These are phyloP conservation scores for Nymphalis c-album DNA, from an alignment of 2,888 invertebrate species.

Conservation along the genomic window DNA sequence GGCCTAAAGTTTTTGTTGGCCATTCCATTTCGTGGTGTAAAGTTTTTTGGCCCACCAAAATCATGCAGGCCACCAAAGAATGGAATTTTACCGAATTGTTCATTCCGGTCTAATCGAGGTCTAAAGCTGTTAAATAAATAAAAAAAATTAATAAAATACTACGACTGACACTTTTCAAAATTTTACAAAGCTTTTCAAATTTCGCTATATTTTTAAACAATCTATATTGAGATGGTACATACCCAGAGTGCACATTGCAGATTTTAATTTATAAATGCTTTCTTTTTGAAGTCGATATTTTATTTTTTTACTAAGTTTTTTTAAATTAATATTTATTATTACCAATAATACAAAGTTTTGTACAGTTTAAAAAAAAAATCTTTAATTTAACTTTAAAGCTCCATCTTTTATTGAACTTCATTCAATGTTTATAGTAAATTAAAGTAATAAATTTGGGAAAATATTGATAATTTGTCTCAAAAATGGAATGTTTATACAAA, in stretches of 20 bases:
- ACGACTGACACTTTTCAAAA: constrained; percentile 9
- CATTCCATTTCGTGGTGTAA: constrained; percentile 71
- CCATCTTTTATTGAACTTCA: no score
- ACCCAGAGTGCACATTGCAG: not conserved
- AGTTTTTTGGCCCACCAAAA: constrained; percentile 77
- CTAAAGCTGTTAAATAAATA: constrained; percentile 70
- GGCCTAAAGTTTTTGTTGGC: constrained; percentile 74
- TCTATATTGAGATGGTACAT: constrained; percentile 1
- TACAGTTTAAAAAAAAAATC: no score
- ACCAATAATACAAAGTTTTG: no score
- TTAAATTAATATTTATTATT: no score
- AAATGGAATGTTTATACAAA: no score
- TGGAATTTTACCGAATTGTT: constrained; percentile 83
- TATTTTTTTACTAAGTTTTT: no score
- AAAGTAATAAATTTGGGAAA: no score
- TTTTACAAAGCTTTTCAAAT: not conserved
- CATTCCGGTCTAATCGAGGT: constrained; percentile 84
- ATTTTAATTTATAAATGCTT: constrained; percentile 1
- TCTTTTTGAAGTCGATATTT: not conserved
- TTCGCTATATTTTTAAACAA: not conserved
- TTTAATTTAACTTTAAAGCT: no score
- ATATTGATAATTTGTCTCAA: no score
- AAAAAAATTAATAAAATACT: constrained; percentile 36
- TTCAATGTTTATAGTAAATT: no score
- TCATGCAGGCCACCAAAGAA: constrained; percentile 71